phyloP scores from a whole-genome alignment of 2,113 vertebrate species.

The Caranx melampygus region DNA sequence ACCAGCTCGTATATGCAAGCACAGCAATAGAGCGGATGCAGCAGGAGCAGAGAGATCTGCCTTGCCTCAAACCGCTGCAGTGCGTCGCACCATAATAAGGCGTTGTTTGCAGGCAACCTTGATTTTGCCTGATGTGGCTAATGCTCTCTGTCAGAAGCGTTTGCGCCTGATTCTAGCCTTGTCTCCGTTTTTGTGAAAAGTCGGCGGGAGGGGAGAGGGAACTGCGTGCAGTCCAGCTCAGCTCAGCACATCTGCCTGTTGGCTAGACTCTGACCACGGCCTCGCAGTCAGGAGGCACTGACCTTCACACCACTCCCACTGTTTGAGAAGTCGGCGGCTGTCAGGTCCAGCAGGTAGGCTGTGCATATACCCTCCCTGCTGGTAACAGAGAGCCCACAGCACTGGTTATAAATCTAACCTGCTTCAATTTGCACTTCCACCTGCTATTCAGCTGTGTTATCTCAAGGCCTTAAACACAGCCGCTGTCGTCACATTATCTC shows the following conservation, averaged over 20 bases:
- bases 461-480: neutral
- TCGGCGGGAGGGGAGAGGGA: slow-evolving; percentile 1
- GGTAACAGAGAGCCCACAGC: neutral
- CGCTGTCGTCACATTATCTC: slow-evolving; percentile 21
- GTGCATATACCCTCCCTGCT: slow-evolving; percentile 7
- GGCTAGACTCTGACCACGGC: slow-evolving; percentile 13
- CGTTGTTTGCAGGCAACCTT: slow-evolving; percentile 46
- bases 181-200: slow-evolving; percentile 30
- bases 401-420: slow-evolving; percentile 14
- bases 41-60: slow-evolving; percentile 24
- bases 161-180: slow-evolving; percentile 61
- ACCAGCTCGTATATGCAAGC: slow-evolving; percentile 37
- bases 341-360: slow-evolving; percentile 30
- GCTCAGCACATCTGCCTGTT: slow-evolving; percentile 27
- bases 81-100: slow-evolving; percentile 50
- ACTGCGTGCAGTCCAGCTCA: slow-evolving; percentile 4
- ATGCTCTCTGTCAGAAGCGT: slow-evolving; percentile 64
- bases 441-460: neutral
- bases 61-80: slow-evolving; percentile 42
- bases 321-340: slow-evolving; percentile 30
- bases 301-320: slow-evolving; percentile 47
- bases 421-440: neutral
- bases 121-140: slow-evolving; percentile 59
- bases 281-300: slow-evolving; percentile 23
- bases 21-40: slow-evolving; percentile 21